Percentiles rank a stretch among this genome's conserved stretches.
Evolutionary conservation across 1,140 invertebrate genomes (phyloP).

Genomic region (Gryllus bimaculatus): DNA sequence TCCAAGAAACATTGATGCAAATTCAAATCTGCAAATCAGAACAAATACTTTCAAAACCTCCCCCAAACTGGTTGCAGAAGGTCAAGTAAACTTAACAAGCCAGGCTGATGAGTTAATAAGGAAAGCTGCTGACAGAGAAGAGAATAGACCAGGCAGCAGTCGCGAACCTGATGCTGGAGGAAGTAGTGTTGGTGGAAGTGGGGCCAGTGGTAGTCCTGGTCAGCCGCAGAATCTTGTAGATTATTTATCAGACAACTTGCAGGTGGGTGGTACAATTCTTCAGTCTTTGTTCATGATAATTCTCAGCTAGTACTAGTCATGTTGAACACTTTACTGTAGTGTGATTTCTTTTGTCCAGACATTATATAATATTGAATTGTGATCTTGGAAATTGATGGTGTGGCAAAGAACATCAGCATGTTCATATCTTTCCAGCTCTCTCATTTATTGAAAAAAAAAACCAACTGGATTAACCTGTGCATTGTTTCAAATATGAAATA

Average conservation of each 20-base stretch:
- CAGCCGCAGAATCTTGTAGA: constrained; percentile 33
- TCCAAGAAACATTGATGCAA: neutral
- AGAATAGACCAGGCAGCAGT: neutral
- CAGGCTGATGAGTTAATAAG: neutral
- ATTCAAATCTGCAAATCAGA: neutral
- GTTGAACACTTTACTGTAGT: too few relatives aligned
- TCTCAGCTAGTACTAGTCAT: too few relatives aligned
- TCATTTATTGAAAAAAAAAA: too few relatives aligned
- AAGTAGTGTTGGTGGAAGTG: neutral
- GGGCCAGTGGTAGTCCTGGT: constrained; percentile 21
- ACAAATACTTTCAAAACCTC: neutral
- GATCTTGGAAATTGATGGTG: too few relatives aligned
- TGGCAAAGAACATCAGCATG: too few relatives aligned
- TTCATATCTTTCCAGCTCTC: too few relatives aligned
- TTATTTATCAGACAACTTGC: constrained; percentile 45
- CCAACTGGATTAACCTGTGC: too few relatives aligned
- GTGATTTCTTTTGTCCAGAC: too few relatives aligned
- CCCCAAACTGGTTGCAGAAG: neutral
- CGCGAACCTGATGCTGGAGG: neutral
- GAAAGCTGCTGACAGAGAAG: neutral
- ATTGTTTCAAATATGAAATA: too few relatives aligned
- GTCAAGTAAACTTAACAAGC: neutral
- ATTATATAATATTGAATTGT: too few relatives aligned
- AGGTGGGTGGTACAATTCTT: constrained; percentile 29
- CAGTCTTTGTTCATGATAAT: too few relatives aligned